Conservation (phyloP, 2,888 invertebrate species). For the Leucophenga maculata region DNA sequence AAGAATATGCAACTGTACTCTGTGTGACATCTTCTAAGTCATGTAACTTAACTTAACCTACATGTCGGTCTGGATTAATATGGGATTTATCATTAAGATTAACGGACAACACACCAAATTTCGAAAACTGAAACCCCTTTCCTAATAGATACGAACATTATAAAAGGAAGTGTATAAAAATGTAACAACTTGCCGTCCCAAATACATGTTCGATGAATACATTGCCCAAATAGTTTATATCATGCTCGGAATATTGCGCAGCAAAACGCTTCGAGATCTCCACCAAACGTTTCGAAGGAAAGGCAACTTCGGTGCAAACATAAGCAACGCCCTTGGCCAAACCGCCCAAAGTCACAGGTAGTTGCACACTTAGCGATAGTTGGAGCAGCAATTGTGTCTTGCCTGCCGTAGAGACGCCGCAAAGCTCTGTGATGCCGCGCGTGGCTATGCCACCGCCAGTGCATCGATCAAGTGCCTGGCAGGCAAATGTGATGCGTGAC, state of each 20-base stretch:
- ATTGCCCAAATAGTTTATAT: constrained; percentile 74
- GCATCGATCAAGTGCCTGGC: constrained; percentile 75
- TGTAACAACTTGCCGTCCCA: constrained; percentile 69
- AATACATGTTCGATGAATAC: constrained; percentile 80
- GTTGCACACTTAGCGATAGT: constrained; percentile 79
- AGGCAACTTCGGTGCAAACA: constrained; percentile 81
- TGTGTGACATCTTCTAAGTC: too few species aligned
- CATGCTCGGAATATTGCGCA: constrained; percentile 60
- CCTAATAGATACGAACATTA: constrained; percentile 22
- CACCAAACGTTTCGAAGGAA: constrained; percentile 80
- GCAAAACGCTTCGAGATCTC: constrained; percentile 73
- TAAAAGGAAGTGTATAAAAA: neutral
- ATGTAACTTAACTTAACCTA: too few species aligned
- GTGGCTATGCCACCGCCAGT: constrained; percentile 79
- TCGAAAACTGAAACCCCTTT: constrained; percentile 41
- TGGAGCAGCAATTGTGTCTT: constrained; percentile 85
- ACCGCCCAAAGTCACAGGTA: constrained; percentile 74
- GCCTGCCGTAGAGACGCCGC: constrained; percentile 81
- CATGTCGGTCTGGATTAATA: too few species aligned
- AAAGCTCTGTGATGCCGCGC: constrained; percentile 82
- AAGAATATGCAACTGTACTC: too few species aligned
- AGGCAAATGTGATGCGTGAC: constrained; percentile 73
- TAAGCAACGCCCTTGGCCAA: constrained; percentile 77
- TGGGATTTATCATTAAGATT: too few species aligned
- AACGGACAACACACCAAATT: too few species aligned